Evolutionary conservation across 2,888 invertebrate genomes (phyloP), one percentile per base, ranked within the genome.

Genomic region (Scaptomyza tumidula): DNA sequence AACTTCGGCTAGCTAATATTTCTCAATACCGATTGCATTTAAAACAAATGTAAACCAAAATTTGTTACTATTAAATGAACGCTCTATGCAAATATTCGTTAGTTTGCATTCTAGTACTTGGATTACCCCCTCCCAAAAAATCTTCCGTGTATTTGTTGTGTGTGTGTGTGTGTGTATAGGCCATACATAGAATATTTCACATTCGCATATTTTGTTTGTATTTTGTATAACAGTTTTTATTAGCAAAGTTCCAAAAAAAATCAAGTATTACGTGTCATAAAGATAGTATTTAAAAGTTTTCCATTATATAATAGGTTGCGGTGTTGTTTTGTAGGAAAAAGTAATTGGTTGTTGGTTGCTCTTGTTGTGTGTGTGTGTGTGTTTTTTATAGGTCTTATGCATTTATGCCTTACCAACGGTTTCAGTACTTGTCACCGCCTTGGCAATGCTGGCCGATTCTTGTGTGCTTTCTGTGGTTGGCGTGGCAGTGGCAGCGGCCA

Each of bases 401-500:
- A 67, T 63, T 83, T 43, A 66, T 49, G 75, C 86, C 85, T 85
- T 85, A 87, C 88, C 88, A 76, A 78, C 80, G 76, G 78, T 72
- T 58, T 70, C 73, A 70, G 67, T 69, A 63, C 53, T 64, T 75
- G 68, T 75, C 58, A 82, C 75, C 83, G 79, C 64, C 66, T 49
- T 68, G 68, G 78, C 71, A 68, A 59, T 61, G 44, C 24, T 48
- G 56, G 60, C 52, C 56, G 52, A 54, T 54, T 64, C 63, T 33
- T 37, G 39, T 9, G 70, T 29, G 14, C 39, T 39, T 50, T 50
- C 33, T 0, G 49, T 3, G 7, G 35, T 13, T 3, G 43, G 4
- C 13, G 48, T 14, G n/a, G 33, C 49, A 29, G 56, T 41, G 45
- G 59, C 48, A 35, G 35, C 37, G 27, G 58, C 45, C 29, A 63